These are phyloP conservation scores for Cephalopholis sonnerati DNA, from an alignment of 2,113 vertebrate species.

Conservation along the genomic window DNA sequence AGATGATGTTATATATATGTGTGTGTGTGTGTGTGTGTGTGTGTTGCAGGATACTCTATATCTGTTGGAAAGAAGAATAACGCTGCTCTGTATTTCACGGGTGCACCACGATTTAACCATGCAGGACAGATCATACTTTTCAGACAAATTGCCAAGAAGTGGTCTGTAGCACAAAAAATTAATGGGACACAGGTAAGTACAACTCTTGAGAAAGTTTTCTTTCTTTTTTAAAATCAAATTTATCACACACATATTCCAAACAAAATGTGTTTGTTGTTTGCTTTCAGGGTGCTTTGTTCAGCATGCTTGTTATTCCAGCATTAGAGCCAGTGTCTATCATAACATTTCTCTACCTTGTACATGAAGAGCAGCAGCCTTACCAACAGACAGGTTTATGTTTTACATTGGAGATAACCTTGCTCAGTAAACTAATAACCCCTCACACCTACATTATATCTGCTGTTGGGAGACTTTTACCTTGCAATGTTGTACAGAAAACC, in stretches of 20 bases:
- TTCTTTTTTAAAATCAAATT: neutral
- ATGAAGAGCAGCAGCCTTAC: neutral
- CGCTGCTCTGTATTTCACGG: slow-evolving; percentile 71
- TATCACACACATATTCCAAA: neutral
- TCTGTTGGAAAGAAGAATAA: slow-evolving; percentile 69
- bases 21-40: too few species aligned
- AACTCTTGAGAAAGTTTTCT: neutral
- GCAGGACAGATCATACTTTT: slow-evolving; percentile 79
- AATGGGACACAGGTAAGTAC: slow-evolving; percentile 74
- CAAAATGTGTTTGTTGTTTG: too few species aligned
- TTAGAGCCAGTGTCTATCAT: neutral
- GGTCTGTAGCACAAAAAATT: slow-evolving; percentile 50
- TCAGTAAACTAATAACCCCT: neutral
- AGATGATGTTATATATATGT: neutral
- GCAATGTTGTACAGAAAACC: neutral
- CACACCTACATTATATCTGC: neutral
- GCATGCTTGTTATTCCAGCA: neutral
- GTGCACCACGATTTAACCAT: slow-evolving; percentile 81
- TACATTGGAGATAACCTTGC: neutral
- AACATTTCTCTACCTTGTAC: neutral
- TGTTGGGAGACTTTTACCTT: neutral
- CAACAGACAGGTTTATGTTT: neutral
- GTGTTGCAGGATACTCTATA: slow-evolving; percentile 79
- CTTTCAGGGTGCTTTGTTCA: neutral
- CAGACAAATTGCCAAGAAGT: slow-evolving; percentile 8